These are phyloP conservation scores for Staurois parvus DNA, from an alignment of 2,797 vertebrate species.

Conservation along the genomic window DNA sequence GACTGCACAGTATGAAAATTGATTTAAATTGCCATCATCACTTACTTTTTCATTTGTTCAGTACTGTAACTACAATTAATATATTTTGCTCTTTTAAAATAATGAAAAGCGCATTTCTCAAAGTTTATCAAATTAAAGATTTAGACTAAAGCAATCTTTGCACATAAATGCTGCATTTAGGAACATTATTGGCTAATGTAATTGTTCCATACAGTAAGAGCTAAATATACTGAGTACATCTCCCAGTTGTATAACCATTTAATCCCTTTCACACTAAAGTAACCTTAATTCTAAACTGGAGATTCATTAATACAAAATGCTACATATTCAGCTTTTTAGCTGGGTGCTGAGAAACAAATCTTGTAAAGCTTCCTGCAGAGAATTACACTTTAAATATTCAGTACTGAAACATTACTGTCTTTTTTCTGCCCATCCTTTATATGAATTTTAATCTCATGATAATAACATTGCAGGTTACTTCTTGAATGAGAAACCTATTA, in stretches of 20 bases:
- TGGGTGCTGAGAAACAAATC: slow-evolving; percentile 46
- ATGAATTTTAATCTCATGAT: slow-evolving; percentile 44
- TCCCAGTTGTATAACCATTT: slow-evolving; percentile 36
- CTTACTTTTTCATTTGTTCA: slow-evolving; percentile 6
- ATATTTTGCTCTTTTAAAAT: slow-evolving; percentile 5
- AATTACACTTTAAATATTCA: slow-evolving; percentile 48
- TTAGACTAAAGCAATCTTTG: slow-evolving; percentile 15
- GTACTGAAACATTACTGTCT: slow-evolving; percentile 35
- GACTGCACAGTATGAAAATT: too few relatives aligned
- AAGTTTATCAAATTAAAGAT: slow-evolving; percentile 24
- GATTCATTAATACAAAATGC: slow-evolving; percentile 55
- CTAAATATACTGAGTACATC: slow-evolving; percentile 41
- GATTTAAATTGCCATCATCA: too few relatives aligned
- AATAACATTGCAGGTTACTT: slow-evolving; percentile 34
- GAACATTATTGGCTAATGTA: slow-evolving; percentile 39
- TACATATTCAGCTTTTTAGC: slow-evolving; percentile 52
- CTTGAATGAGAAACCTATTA: slow-evolving; percentile 29
- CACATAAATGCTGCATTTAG: slow-evolving; percentile 30
- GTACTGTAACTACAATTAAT: background rate
- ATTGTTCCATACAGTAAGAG: slow-evolving; percentile 30
- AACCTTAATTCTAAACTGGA: slow-evolving; percentile 41
- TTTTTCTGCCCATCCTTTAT: slow-evolving; percentile 34
- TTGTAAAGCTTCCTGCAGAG: slow-evolving; percentile 46
- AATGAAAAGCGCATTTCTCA: slow-evolving; percentile 8
- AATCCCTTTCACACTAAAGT: slow-evolving; percentile 37